Conservation (phyloP, 2,113 vertebrate species). For the Calyptommatus sinebrachiatus region DNA sequence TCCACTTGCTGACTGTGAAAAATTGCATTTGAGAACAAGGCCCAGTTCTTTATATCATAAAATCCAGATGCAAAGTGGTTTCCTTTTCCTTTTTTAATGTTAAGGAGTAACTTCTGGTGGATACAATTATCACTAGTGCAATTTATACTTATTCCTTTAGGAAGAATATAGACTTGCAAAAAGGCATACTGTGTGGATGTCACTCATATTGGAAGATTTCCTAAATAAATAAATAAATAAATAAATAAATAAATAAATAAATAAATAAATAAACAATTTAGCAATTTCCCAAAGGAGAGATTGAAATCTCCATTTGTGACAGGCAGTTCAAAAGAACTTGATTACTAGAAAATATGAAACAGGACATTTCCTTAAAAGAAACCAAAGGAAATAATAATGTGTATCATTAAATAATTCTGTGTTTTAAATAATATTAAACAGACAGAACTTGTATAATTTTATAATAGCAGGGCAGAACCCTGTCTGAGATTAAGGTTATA, state of each 20-base stretch:
- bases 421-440: background rate
- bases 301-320: background rate
- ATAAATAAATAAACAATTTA: no score
- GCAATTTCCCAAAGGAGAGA: background rate
- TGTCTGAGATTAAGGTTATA: background rate
- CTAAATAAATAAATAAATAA: background rate
- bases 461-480: background rate
- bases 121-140: background rate
- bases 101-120: slow-evolving; percentile 24
- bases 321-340: background rate
- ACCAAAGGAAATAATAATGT: no score
- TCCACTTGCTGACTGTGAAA: slow-evolving; percentile 5
- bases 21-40: slow-evolving; percentile 1
- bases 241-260: background rate
- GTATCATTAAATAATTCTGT: background rate
- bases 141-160: slow-evolving; percentile 28
- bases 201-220: background rate
- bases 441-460: no score
- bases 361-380: background rate
- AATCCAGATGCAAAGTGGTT: slow-evolving; percentile 22
- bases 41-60: slow-evolving; percentile 22
- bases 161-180: background rate
- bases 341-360: background rate
- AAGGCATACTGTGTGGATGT: background rate
- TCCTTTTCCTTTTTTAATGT: slow-evolving; percentile 24